These are phyloP conservation scores for Apeira syringaria DNA, from an alignment of 2,888 invertebrate species.

Conservation along the genomic window DNA sequence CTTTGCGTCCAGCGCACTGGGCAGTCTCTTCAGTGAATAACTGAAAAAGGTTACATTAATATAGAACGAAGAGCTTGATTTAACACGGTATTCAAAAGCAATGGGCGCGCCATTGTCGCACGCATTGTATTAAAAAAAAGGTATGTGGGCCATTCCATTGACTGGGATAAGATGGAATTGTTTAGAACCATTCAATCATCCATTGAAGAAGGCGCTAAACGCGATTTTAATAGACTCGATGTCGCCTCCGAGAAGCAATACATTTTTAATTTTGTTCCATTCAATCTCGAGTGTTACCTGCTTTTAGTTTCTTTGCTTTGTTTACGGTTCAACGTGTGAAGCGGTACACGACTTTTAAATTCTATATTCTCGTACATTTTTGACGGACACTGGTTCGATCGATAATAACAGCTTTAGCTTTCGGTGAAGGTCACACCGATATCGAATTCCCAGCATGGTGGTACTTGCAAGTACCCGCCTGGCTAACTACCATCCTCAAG, in stretches of 20 bases:
- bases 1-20: constrained; percentile 52
- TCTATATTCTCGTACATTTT: too few relatives aligned
- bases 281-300: constrained; percentile 59
- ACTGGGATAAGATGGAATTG: constrained; percentile 69
- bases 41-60: constrained; percentile 75
- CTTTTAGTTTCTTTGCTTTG: constrained; percentile 37
- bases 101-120: constrained; percentile 63
- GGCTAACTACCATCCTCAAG: too few relatives aligned
- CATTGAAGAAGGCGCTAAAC: constrained; percentile 78
- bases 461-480: too few relatives aligned
- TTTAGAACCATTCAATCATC: constrained; percentile 78
- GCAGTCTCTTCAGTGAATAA: constrained; percentile 62
- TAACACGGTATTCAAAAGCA: constrained; percentile 62
- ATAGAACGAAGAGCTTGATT: constrained; percentile 63
- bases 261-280: constrained; percentile 64
- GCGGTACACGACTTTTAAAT: constrained; percentile 1
- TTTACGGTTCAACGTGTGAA: constrained; percentile 26
- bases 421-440: too few relatives aligned
- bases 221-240: constrained; percentile 78
- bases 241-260: constrained; percentile 74
- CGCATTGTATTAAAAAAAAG: constrained; percentile 70
- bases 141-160: constrained; percentile 76
- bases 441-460: too few relatives aligned
- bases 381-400: too few relatives aligned
- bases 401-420: too few relatives aligned